Base-by-base conservation (phyloP, 2,113 vertebrate genomes). In the Azemiops feae region DNA sequence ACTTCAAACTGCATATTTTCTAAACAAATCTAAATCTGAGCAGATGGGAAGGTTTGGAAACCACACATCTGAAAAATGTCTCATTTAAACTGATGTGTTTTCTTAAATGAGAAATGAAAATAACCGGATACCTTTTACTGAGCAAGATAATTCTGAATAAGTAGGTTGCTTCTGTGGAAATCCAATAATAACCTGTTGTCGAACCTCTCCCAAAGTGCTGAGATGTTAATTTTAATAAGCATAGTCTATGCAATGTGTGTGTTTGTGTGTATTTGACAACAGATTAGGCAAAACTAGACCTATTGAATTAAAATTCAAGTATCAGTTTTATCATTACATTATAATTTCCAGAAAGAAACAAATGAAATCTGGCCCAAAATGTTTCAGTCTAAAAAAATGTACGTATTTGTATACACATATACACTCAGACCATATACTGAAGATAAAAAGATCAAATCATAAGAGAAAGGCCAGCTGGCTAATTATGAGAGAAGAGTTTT, bases 321-420 rank as follows among this genome's bases (percentile, higher is more conserved):
- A 92, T 23, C 0, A 0, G 5, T 8, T 57, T 9, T 53, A 1
- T 18, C 30, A n/a, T 22, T 54, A 0, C 0, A 0, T 58, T 74
- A 34, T 16, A 5, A 92, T 5, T 3, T 22, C 55, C 27, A 87
- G 18, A 0, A 0, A 81, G 55, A 85, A 94, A 94, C 25, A 2
- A 1, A 47, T 0, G 53, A 16, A 81, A 27, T 30, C 93, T 22
- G 74, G 64, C 89, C n/a, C 4, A 57, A 89, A 55, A n/a, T 23
- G 9, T 9, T 57, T 60, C 74, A 89, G 27, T 22, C 92, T 39
- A 57, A 52, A 16, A n/a, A 53, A n/a, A n/a, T 88, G 30, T n/a
- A 53, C n/a, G 1, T 88, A 18, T 52, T 87, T 52, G 45, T 50
- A 50, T 87, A 87, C 43, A 11, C 27, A 47, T 45, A 87, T 30